Percentiles rank a stretch among this genome's conserved stretches.
Evolutionary conservation across 2,797 vertebrate genomes (phyloP).

Genomic region (Rhinophrynus dorsalis): DNA sequence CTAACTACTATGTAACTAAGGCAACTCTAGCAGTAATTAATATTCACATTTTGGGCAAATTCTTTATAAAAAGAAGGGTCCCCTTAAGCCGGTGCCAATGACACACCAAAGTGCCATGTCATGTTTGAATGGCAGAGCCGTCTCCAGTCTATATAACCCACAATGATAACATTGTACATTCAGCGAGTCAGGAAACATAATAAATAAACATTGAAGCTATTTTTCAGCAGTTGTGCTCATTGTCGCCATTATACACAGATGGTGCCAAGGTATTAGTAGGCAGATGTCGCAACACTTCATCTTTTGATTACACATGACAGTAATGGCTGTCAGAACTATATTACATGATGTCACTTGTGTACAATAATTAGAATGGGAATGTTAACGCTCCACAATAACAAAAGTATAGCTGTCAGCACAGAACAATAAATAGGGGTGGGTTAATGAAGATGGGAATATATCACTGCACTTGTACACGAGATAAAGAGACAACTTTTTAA

Average conservation of each 20-base stretch:
- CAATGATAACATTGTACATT: too few species aligned
- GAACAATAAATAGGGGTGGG: slow-evolving; percentile 23
- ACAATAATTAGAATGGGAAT: slow-evolving; percentile 36
- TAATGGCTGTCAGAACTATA: slow-evolving; percentile 31
- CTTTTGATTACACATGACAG: slow-evolving; percentile 36
- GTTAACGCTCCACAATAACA: slow-evolving; percentile 37
- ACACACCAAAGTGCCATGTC: too few species aligned
- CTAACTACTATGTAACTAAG: too few species aligned
- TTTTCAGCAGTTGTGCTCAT: too few species aligned
- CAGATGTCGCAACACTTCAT: slow-evolving; percentile 42
- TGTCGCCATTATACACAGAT: slow-evolving; percentile 17
- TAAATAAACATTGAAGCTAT: not conserved
- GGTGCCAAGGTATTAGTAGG: slow-evolving; percentile 34
- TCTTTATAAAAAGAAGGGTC: too few species aligned
- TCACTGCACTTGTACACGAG: slow-evolving; percentile 1
- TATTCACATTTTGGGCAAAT: too few species aligned
- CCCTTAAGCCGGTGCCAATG: too few species aligned
- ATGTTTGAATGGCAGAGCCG: too few species aligned
- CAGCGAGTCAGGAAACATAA: not conserved
- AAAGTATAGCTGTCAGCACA: slow-evolving; percentile 43
- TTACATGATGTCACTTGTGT: slow-evolving; percentile 41
- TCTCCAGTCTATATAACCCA: too few species aligned
- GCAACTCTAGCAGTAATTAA: too few species aligned
- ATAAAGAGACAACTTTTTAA: slow-evolving; percentile 1
- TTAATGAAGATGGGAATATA: not conserved